Percentiles rank a stretch among this genome's conserved stretches.
Conservation (phyloP, 2,888 invertebrate species). For the Drosophila trichaetosa region DNA sequence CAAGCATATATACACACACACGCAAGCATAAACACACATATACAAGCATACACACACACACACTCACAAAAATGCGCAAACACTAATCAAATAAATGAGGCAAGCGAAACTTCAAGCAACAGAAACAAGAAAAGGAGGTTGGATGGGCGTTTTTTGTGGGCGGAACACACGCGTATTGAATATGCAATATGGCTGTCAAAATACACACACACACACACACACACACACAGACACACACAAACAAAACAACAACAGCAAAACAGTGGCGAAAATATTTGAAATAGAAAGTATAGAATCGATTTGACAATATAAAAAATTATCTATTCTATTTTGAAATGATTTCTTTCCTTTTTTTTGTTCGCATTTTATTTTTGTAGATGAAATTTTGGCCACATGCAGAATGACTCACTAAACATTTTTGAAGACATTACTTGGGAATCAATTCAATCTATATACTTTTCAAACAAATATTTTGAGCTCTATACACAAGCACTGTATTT, state of each 20-base stretch:
- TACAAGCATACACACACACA: constrained; percentile 9
- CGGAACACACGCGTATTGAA: constrained; percentile 69
- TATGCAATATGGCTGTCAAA: constrained; percentile 70
- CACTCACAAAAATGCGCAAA: constrained; percentile 12
- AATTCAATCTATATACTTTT: no score
- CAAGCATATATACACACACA: constrained; percentile 9
- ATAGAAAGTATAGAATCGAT: not conserved
- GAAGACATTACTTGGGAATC: no score
- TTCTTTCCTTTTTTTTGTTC: not conserved
- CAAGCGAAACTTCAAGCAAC: constrained; percentile 39
- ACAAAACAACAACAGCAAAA: not conserved
- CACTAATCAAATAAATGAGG: constrained; percentile 74
- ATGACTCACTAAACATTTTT: no score
- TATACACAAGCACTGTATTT: not conserved
- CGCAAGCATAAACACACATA: constrained; percentile 11
- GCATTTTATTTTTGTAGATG: not conserved
- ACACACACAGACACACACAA: constrained; percentile 23
- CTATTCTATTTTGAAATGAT: not conserved
- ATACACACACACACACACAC: constrained; percentile 30
- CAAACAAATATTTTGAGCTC: not conserved
- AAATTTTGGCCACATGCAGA: not conserved
- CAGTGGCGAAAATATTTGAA: not conserved
- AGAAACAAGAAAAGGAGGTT: not conserved
- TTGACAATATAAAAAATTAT: not conserved
- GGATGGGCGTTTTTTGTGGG: not conserved